Percentiles rank a stretch among this genome's conserved stretches.
phyloP scores from a whole-genome alignment of 2,888 invertebrate genomes.

The Rhagonycha lutea region DNA sequence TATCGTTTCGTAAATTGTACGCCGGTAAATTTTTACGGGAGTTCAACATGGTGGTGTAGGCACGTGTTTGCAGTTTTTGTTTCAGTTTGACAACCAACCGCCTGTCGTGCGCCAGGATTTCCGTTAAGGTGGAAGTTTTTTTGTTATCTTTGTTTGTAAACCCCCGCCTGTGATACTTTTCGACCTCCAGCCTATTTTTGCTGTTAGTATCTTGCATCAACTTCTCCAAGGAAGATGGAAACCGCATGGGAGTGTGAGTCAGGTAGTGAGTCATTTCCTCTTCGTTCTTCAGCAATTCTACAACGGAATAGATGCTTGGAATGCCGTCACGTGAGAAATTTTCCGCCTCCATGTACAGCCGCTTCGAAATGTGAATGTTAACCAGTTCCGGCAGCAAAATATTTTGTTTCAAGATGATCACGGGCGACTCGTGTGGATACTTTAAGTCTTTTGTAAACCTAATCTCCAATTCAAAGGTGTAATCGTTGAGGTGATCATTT shows the following conservation, averaged over 20 bases:
- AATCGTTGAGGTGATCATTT: constrained; percentile 53
- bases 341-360: constrained; percentile 71
- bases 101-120: constrained; percentile 64
- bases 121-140: constrained; percentile 57
- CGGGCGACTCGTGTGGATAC: constrained; percentile 77
- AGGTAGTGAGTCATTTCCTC: constrained; percentile 66
- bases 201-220: constrained; percentile 48
- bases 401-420: constrained; percentile 69
- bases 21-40: constrained; percentile 71
- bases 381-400: constrained; percentile 67
- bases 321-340: constrained; percentile 68
- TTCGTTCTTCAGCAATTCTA: constrained; percentile 72
- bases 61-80: constrained; percentile 63
- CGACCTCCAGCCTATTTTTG: constrained; percentile 42
- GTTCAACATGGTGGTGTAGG: constrained; percentile 69
- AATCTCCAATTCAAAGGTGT: constrained; percentile 70
- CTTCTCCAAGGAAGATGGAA: constrained; percentile 62
- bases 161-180: constrained; percentile 70
- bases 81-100: constrained; percentile 65
- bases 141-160: constrained; percentile 61
- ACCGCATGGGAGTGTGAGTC: constrained; percentile 63
- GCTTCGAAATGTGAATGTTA: constrained; percentile 67
- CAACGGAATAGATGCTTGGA: constrained; percentile 73
- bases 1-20: constrained; percentile 70
- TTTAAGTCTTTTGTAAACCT: constrained; percentile 71